Evolutionary conservation across 1,140 invertebrate species (phyloP).

Genomic region (Scaptomyza montana): DNA sequence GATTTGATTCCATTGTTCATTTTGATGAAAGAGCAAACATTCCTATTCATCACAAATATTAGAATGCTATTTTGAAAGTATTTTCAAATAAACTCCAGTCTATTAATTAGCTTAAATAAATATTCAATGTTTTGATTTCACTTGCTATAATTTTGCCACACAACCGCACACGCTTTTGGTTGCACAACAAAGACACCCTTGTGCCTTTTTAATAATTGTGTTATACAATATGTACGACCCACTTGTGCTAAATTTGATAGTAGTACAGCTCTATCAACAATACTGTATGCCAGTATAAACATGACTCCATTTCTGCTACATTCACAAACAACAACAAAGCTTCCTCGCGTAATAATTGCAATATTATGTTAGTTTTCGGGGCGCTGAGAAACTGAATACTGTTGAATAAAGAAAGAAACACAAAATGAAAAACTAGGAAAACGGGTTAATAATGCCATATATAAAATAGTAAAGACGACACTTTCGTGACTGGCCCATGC

Average conservation of each 20-base stretch:
- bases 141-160: background rate
- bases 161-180: background rate
- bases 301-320: background rate
- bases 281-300: background rate
- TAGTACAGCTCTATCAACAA: conserved; percentile 8
- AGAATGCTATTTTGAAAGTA: too few species aligned
- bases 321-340: conserved; percentile 16
- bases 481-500: conserved; percentile 72
- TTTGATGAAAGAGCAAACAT: background rate
- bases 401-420: conserved; percentile 12
- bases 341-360: conserved; percentile 72
- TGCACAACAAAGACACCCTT: background rate
- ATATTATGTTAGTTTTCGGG: conserved; percentile 61
- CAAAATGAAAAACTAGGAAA: conserved; percentile 67
- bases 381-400: conserved; percentile 53
- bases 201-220: background rate
- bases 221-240: conserved; percentile 41
- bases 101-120: background rate
- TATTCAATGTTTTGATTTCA: conserved; percentile 1
- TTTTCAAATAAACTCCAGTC: background rate
- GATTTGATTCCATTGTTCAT: background rate
- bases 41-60: too few species aligned
- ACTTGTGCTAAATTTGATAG: conserved; percentile 12
- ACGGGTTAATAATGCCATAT: conserved; percentile 82
- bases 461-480: conserved; percentile 76